phyloP scores from a whole-genome alignment of 2,888 invertebrate species.

The Acronicta alni region DNA sequence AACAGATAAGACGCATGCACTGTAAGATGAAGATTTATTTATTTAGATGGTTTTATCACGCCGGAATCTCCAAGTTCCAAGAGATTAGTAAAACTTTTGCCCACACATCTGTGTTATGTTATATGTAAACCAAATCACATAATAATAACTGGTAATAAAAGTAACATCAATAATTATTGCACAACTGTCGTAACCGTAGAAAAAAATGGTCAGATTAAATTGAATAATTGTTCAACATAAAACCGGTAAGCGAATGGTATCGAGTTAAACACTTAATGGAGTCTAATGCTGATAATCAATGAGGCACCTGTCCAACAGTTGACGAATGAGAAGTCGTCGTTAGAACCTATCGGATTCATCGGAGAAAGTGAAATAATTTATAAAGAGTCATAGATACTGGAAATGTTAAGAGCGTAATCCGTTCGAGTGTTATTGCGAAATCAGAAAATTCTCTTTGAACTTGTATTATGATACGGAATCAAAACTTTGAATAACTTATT shows the following conservation, averaged over 20 bases:
- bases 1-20: too few species aligned
- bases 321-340: slow-evolving; percentile 80
- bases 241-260: slow-evolving; percentile 80
- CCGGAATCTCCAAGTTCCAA: neutral
- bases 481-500: neutral
- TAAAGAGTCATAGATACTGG: slow-evolving; percentile 54
- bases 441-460: slow-evolving; percentile 21
- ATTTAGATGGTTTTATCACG: too few species aligned
- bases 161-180: slow-evolving; percentile 50
- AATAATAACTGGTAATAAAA: slow-evolving; percentile 38
- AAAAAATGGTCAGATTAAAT: slow-evolving; percentile 70
- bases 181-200: slow-evolving; percentile 63
- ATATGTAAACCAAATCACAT: slow-evolving; percentile 18
- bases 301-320: slow-evolving; percentile 79
- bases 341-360: slow-evolving; percentile 76
- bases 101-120: too few species aligned
- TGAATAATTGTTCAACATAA: slow-evolving; percentile 72
- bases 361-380: slow-evolving; percentile 81
- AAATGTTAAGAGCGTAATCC: slow-evolving; percentile 46
- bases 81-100: neutral
- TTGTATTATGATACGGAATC: slow-evolving; percentile 1
- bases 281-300: slow-evolving; percentile 78
- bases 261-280: slow-evolving; percentile 85
- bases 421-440: slow-evolving; percentile 17
- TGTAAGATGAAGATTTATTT: too few species aligned